A percentile compares a stretch with the other conserved stretches of the same genome.
Evolutionary conservation across 2,113 vertebrate species (phyloP).

Genomic region (Ia io): DNA sequence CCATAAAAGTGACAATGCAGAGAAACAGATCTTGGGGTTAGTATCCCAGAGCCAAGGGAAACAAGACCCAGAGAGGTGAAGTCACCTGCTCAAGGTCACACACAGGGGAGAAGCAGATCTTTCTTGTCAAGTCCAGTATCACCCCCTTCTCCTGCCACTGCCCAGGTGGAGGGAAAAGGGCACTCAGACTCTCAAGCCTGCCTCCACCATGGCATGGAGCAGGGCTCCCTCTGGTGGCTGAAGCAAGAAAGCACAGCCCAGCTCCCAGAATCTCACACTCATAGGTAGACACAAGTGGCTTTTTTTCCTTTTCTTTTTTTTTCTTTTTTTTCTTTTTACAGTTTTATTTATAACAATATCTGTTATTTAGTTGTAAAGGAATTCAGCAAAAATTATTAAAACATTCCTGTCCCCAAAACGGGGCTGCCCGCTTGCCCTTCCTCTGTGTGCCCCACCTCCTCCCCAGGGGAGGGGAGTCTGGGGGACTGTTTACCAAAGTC

Average conservation of each 20-base stretch:
- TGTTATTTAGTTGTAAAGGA: conserved; percentile 97
- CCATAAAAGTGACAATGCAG: not conserved
- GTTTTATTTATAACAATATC: conserved; percentile 95
- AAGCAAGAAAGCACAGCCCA: not conserved
- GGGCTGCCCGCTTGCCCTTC: conserved; percentile 73
- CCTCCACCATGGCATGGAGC: not conserved
- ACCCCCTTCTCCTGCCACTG: not conserved
- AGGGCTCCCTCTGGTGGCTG: conserved; percentile 27
- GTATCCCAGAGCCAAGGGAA: not conserved
- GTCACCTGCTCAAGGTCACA: conserved; percentile 14
- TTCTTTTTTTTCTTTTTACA: conserved; percentile 81
- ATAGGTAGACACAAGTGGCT: conserved; percentile 65
- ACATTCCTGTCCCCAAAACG: conserved; percentile 83
- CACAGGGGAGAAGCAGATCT: not conserved
- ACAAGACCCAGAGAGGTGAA: not conserved
- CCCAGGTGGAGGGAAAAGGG: not conserved
- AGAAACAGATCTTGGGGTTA: not conserved
- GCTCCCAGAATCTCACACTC: conserved; percentile 61
- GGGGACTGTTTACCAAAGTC: conserved; percentile 17
- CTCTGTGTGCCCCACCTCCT: conserved; percentile 32
- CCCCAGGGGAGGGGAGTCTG: conserved; percentile 28
- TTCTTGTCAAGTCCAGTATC: not conserved
- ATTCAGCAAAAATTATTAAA: conserved; percentile 93
- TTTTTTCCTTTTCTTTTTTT: conserved; percentile 28
- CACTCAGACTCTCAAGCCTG: not conserved